A percentile compares a stretch with the other conserved stretches of the same genome.
Conservation (phyloP, 1,140 invertebrate species). For the Aleiodes sp. region DNA sequence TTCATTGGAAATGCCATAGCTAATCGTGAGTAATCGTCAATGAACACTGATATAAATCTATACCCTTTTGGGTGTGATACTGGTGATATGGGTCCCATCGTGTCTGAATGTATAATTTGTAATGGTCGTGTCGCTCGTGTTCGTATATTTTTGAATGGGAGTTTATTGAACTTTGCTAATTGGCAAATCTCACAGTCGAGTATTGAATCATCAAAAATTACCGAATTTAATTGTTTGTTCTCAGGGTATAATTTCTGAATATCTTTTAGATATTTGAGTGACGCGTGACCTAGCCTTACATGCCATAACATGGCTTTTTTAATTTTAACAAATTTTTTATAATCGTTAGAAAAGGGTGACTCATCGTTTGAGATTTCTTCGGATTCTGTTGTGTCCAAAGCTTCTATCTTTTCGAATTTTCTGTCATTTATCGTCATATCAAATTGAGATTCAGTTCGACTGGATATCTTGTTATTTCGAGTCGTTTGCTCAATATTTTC, state of each 20-base stretch:
- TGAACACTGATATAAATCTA: conserved; percentile 33
- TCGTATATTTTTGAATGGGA: conserved; percentile 33
- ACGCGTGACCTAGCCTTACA: background rate
- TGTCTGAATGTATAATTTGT: conserved; percentile 34
- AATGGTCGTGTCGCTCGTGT: conserved; percentile 32
- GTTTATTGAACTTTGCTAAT: conserved; percentile 36
- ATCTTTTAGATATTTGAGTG: background rate
- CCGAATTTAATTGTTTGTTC: background rate
- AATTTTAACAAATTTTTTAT: background rate
- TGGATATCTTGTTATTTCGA: too few species aligned
- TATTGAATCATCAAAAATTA: conserved; percentile 21
- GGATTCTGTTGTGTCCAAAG: too few species aligned
- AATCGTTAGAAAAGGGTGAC: background rate
- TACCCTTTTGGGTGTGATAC: background rate
- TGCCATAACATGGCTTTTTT: background rate
- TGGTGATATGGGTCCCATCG: conserved; percentile 32
- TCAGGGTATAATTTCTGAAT: background rate
- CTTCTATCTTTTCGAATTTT: too few species aligned
- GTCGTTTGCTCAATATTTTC: too few species aligned
- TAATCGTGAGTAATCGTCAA: conserved; percentile 34
- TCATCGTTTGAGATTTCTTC: too few species aligned
- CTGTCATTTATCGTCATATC: too few species aligned
- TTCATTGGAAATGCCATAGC: conserved; percentile 34
- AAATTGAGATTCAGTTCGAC: too few species aligned
- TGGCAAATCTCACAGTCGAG: conserved; percentile 38